Percentiles rank a stretch among this genome's conserved stretches.
Conservation (phyloP, 64 coral and sea anemone species). For the Porites lutea region DNA sequence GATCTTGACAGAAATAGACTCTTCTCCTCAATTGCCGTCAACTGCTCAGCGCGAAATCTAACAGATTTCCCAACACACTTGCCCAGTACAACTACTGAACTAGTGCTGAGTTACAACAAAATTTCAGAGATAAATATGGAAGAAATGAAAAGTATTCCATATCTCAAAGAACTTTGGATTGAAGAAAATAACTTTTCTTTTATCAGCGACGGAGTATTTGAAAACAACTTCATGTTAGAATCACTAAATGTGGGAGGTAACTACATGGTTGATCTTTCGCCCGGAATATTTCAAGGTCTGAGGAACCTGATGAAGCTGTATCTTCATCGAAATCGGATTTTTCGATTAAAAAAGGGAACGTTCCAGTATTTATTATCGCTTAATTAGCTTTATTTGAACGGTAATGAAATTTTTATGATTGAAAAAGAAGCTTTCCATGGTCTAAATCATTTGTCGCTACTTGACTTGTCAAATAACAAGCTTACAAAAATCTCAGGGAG, state of each 20-base stretch:
- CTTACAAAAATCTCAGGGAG: not conserved
- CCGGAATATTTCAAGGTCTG: slow-evolving; percentile 39
- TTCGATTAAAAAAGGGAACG: slow-evolving; percentile 4
- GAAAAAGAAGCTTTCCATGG: slow-evolving; percentile 15
- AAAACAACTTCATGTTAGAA: slow-evolving; percentile 9
- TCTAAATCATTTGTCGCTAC: not conserved
- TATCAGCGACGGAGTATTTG: slow-evolving; percentile 21
- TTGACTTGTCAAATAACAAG: slow-evolving; percentile 34
- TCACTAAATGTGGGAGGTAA: slow-evolving; percentile 26
- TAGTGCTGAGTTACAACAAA: not conserved
- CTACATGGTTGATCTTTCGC: not conserved
- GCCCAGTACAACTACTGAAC: slow-evolving; percentile 2
- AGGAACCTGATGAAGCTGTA: slow-evolving; percentile 22
- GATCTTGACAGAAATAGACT: not conserved
- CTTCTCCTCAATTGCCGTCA: not conserved
- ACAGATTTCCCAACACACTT: slow-evolving; percentile 14
- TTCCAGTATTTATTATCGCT: slow-evolving; percentile 14
- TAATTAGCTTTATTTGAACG: slow-evolving; percentile 24
- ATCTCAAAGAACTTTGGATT: slow-evolving; percentile 8
- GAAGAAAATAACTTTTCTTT: slow-evolving; percentile 11
- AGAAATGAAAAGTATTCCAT: slow-evolving; percentile 18
- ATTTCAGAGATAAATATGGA: not conserved
- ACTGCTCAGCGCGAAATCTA: not conserved
- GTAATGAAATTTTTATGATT: slow-evolving; percentile 19
- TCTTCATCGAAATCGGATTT: slow-evolving; percentile 44